These are phyloP conservation scores for Centropyge bicolor DNA, from an alignment of 2,797 vertebrate genomes.

Conservation along the genomic window DNA sequence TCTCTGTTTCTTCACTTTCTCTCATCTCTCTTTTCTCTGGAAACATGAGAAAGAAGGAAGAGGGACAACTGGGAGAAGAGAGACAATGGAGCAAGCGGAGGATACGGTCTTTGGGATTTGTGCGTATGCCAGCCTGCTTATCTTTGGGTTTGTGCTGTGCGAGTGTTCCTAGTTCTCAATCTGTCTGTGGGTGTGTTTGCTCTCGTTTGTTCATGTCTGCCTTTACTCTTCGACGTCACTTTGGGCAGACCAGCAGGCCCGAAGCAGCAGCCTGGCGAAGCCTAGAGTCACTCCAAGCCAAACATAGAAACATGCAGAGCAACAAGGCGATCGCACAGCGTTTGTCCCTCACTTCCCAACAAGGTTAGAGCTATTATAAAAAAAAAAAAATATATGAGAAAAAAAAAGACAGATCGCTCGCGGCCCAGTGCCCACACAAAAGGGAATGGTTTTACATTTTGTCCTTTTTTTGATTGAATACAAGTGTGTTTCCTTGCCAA, in stretches of 20 bases:
- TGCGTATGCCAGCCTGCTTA: conserved; percentile 42
- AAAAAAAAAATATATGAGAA: conserved; percentile 2
- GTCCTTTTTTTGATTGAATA: conserved; percentile 40
- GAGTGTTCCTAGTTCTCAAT: conserved; percentile 38
- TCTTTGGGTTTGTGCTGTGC: conserved; percentile 43
- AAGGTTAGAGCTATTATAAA: conserved; percentile 66
- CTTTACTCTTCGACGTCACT: conserved; percentile 51
- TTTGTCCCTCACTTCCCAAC: conserved; percentile 64
- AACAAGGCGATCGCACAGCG: conserved; percentile 58
- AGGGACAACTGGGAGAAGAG: conserved; percentile 25
- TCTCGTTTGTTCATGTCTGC: conserved; percentile 53
- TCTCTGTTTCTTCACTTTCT: neutral
- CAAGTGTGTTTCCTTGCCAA: conserved; percentile 34
- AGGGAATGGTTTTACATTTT: conserved; percentile 35
- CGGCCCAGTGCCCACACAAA: conserved; percentile 43
- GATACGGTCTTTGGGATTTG: conserved; percentile 44
- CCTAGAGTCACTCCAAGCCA: conserved; percentile 56
- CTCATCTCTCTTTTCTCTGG: conserved; percentile 7
- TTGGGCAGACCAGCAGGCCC: conserved; percentile 57
- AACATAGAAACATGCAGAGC: conserved; percentile 66
- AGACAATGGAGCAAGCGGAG: conserved; percentile 37
- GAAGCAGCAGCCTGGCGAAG: conserved; percentile 56
- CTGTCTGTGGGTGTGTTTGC: conserved; percentile 52
- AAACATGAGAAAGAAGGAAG: conserved; percentile 15
- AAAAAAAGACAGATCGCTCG: conserved; percentile 42